These are phyloP conservation scores for Sebastes steindachneri DNA, from an alignment of 2,797 vertebrate species.

Conservation along the genomic window DNA sequence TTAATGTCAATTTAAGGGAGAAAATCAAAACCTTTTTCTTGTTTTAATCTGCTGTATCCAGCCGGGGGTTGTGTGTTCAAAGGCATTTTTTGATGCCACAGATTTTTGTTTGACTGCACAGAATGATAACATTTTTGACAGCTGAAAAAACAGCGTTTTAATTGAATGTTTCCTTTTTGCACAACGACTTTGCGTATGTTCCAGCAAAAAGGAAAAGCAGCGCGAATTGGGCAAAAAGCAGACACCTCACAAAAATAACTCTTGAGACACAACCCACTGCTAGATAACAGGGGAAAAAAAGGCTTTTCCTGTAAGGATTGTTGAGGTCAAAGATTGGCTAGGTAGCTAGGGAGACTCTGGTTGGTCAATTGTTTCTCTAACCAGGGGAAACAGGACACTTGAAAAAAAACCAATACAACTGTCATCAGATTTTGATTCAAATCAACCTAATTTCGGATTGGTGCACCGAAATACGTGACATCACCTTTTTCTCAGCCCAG, in stretches of 20 bases:
- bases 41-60: too few species aligned
- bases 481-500: too few species aligned
- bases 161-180: fast-evolving
- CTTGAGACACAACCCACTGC: background rate
- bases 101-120: fast-evolving
- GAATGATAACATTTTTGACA: fast-evolving
- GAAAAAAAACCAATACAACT: too few species aligned
- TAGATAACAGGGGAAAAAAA: background rate
- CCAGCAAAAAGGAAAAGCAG: too few species aligned
- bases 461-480: too few species aligned
- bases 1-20: background rate
- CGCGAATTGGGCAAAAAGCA: background rate
- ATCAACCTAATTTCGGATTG: too few species aligned
- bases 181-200: fast-evolving
- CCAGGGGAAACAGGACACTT: background rate
- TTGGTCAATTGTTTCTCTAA: background rate
- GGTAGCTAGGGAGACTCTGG: background rate
- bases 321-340: background rate
- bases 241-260: background rate
- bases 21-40: fast-evolving
- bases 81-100: too few species aligned
- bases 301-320: background rate
- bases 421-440: too few species aligned
- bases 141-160: fast-evolving
- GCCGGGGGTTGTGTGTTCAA: too few species aligned